Conservation (phyloP, 2,888 invertebrate species). For the Drosophila merina region DNA sequence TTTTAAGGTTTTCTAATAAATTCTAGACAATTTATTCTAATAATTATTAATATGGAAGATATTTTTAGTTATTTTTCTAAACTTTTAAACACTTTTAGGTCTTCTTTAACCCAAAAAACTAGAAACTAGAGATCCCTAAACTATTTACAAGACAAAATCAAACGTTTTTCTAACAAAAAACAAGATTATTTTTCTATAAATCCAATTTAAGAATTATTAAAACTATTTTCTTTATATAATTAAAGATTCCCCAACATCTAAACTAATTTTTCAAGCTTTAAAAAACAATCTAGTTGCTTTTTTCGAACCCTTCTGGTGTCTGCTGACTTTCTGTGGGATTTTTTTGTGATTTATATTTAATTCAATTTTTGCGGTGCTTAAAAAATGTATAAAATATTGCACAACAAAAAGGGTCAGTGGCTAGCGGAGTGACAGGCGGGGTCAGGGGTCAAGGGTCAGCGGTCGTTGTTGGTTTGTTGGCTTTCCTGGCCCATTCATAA, state of each 20-base stretch:
- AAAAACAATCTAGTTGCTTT: slow-evolving; percentile 10
- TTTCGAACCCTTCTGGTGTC: slow-evolving; percentile 19
- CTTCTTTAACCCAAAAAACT: no score
- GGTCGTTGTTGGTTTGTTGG: slow-evolving; percentile 23
- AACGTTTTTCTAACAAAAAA: no score
- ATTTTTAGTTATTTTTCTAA: no score
- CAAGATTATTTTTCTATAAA: no score
- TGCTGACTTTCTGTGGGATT: slow-evolving; percentile 6
- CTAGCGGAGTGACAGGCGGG: slow-evolving; percentile 10
- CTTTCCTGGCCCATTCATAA: slow-evolving; percentile 55
- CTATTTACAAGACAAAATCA: no score
- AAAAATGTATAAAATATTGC: slow-evolving; percentile 76
- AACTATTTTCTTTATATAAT: not conserved
- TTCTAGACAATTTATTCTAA: no score
- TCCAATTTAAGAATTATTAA: no score
- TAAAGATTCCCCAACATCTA: no score
- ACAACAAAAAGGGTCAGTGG: slow-evolving; percentile 46
- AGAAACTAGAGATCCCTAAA: no score
- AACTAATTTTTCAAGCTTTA: not conserved
- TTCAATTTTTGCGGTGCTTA: slow-evolving; percentile 78
- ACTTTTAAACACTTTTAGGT: no score
- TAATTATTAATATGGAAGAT: no score
- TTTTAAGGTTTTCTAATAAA: no score
- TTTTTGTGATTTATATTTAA: slow-evolving; percentile 75
- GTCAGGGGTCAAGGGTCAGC: slow-evolving; percentile 49